Evolutionary conservation across 2,797 vertebrate species (phyloP).

Genomic region (Anomalospiza imberbis): DNA sequence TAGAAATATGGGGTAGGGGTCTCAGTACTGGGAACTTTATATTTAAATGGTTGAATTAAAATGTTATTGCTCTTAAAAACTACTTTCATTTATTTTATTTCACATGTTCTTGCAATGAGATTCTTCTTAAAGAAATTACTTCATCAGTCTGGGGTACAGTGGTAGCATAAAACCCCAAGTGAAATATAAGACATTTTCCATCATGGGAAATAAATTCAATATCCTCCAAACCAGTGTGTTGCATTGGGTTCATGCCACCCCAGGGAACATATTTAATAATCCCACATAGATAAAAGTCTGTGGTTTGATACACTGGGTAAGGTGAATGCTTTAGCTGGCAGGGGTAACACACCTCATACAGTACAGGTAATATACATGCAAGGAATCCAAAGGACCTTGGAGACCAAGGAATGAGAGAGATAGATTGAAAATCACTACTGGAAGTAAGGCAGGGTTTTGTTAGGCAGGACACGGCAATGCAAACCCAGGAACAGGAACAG

Average conservation of each 20-base stretch:
- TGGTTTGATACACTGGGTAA: not conserved
- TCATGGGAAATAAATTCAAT: slow-evolving; percentile 27
- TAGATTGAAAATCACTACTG: not conserved
- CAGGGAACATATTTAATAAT: not conserved
- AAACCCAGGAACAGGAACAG: not conserved
- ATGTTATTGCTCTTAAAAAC: slow-evolving; percentile 31
- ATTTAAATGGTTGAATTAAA: slow-evolving; percentile 51
- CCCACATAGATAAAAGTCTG: not conserved
- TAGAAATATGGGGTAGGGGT: not conserved
- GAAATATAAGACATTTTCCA: not conserved
- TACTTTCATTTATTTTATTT: slow-evolving; percentile 37
- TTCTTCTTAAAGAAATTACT: slow-evolving; percentile 10
- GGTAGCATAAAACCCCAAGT: not conserved
- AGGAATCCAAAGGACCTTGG: not conserved
- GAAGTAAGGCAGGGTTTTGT: not conserved
- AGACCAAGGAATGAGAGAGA: not conserved
- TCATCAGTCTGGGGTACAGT: slow-evolving; percentile 1
- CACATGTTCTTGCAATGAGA: not conserved
- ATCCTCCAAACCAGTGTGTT: not conserved
- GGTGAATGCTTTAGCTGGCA: not conserved
- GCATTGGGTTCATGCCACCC: not conserved
- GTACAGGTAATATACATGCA: not conserved
- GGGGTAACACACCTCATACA: not conserved
- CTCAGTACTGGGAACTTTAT: not conserved
- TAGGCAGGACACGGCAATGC: not conserved